A percentile compares a stretch with the other conserved stretches of the same genome.
Evolutionary conservation across 2,113 vertebrate genomes (phyloP).

Genomic region (Tetrax tetrax): DNA sequence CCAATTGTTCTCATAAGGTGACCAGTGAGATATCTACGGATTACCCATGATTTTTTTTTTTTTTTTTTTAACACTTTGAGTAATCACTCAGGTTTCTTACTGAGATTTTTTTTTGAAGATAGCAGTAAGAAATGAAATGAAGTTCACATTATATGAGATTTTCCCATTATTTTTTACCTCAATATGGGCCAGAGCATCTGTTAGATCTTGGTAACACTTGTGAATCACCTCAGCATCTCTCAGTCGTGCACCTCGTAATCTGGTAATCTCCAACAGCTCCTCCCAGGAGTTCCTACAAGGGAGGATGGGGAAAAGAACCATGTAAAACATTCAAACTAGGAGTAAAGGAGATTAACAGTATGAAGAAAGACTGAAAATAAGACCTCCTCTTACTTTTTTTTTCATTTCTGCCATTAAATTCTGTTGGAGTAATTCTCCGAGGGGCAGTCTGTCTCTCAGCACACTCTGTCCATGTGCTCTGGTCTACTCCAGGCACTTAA

Average conservation of each 20-base stretch:
- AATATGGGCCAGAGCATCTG: conserved; percentile 80
- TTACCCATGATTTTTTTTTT: background rate
- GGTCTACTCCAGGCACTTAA: background rate
- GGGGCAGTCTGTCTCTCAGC: background rate
- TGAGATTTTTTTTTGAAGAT: background rate
- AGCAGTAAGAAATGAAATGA: background rate
- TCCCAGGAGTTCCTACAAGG: conserved; percentile 81
- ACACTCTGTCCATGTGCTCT: background rate
- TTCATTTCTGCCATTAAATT: background rate
- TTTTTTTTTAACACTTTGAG: background rate
- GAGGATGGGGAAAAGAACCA: background rate
- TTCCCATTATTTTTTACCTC: conserved; percentile 73
- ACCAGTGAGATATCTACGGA: background rate
- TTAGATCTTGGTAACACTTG: conserved; percentile 80
- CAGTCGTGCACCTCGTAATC: conserved; percentile 71
- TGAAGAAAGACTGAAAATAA: background rate
- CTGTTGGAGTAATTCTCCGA: background rate
- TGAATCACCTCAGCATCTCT: conserved; percentile 75
- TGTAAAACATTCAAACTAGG: background rate
- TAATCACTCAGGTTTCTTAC: background rate
- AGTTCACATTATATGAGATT: background rate
- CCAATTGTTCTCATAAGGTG: background rate
- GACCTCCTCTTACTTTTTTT: background rate
- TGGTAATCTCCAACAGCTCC: conserved; percentile 76
- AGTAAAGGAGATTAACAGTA: background rate